Conservation (phyloP, 2,113 vertebrate genomes). For the Ornithorhynchus anatinus region DNA sequence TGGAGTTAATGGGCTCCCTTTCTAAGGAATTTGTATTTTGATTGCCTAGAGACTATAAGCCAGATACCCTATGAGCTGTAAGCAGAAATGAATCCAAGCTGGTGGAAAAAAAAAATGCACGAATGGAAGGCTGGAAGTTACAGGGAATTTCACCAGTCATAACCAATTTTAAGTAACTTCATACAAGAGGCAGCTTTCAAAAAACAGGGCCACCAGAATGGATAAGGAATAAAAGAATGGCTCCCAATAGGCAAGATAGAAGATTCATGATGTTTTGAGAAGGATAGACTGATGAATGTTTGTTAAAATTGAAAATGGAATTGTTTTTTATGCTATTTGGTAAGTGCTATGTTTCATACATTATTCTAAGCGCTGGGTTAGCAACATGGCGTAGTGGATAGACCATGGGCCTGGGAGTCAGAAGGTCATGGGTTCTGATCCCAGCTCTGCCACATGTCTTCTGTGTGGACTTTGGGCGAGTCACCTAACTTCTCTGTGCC, state of each 20-base stretch:
- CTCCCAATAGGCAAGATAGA: neutral
- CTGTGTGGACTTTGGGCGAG: no score
- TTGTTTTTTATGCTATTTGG: slow-evolving; percentile 3
- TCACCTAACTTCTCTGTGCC: no score
- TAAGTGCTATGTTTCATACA: no score
- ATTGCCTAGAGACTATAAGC: no score
- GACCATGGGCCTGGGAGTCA: no score
- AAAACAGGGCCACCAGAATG: slow-evolving; percentile 10
- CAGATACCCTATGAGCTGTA: neutral
- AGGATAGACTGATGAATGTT: neutral
- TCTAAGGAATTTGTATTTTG: neutral
- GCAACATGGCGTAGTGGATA: no score
- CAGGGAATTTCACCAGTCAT: neutral
- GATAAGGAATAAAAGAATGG: slow-evolving; percentile 2
- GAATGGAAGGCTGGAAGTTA: neutral
- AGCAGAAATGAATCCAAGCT: slow-evolving; percentile 2
- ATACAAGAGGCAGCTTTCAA: neutral
- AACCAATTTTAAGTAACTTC: slow-evolving; percentile 1
- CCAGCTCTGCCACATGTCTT: no score
- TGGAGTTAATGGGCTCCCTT: neutral
- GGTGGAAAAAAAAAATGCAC: no score
- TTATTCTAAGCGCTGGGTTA: no score
- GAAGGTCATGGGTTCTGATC: no score
- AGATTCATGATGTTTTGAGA: neutral
- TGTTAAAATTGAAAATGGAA: neutral